Evolutionary conservation across 2,113 vertebrate genomes (phyloP).

Genomic region (Protomyctophum bolini): DNA sequence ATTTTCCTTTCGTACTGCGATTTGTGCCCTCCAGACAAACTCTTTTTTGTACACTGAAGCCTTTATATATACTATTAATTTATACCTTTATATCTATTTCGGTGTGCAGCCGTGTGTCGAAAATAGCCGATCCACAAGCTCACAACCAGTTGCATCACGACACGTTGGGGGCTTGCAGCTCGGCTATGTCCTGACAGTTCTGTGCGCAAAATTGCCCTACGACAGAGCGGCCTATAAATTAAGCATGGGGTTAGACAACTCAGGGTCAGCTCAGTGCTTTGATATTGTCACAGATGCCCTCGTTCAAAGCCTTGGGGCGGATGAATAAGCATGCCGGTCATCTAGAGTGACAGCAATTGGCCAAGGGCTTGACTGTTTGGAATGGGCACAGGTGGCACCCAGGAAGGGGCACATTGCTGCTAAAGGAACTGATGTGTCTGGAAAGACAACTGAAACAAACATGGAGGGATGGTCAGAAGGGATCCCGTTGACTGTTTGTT

Average conservation of each 20-base stretch:
- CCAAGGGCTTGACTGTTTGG: neutral
- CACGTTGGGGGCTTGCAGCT: too few species aligned
- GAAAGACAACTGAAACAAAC: neutral
- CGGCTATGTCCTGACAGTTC: too few species aligned
- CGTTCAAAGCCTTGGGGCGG: neutral
- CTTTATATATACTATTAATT: too few species aligned
- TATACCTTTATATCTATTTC: too few species aligned
- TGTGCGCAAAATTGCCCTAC: too few species aligned
- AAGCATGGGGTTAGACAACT: neutral
- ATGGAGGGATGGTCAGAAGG: neutral
- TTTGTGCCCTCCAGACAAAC: neutral
- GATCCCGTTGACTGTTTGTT: neutral
- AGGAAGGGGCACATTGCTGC: conserved; percentile 2
- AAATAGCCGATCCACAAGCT: too few species aligned
- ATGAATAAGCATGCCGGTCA: conserved; percentile 5
- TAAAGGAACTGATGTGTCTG: neutral
- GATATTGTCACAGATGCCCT: neutral
- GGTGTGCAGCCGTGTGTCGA: too few species aligned
- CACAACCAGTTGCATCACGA: too few species aligned
- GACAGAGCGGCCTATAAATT: too few species aligned
- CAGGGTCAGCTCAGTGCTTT: neutral
- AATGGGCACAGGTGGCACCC: conserved; percentile 4
- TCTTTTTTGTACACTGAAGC: neutral
- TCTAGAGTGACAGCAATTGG: conserved; percentile 1
- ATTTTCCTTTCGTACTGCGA: neutral